phyloP scores from a whole-genome alignment of 2,113 vertebrate species.

The Mesitornis unicolor region DNA sequence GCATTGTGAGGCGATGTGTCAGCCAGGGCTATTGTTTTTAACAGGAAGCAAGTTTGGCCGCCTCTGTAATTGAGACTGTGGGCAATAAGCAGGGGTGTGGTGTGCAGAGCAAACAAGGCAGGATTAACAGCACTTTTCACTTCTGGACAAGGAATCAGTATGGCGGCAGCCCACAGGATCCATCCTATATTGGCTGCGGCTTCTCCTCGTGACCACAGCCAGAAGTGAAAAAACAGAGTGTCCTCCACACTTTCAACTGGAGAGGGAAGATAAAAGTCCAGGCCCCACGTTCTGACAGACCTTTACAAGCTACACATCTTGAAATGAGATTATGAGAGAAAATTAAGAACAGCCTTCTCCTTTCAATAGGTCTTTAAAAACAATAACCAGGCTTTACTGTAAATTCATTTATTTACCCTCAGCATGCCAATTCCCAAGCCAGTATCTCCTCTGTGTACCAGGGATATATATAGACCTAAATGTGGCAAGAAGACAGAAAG shows the following conservation, averaged over 20 bases:
- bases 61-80: constrained; percentile 55
- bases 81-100: constrained; percentile 59
- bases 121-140: constrained; percentile 50
- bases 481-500: constrained; percentile 26
- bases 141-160: background rate
- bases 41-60: constrained; percentile 55
- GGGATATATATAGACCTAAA: constrained; percentile 36
- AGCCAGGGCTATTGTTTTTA: constrained; percentile 56
- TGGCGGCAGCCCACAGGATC: background rate
- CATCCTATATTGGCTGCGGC: background rate
- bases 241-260: constrained; percentile 16
- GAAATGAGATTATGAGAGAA: constrained; percentile 45
- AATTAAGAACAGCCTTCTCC: constrained; percentile 58
- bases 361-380: constrained; percentile 65
- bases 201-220: background rate
- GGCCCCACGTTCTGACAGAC: constrained; percentile 13
- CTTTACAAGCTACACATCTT: constrained; percentile 21
- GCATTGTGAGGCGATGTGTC: background rate
- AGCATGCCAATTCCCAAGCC: constrained; percentile 30
- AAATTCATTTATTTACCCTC: constrained; percentile 63
- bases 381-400: constrained; percentile 62
- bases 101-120: constrained; percentile 62
- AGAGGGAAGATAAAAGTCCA: constrained; percentile 23
- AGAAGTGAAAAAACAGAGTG: background rate
- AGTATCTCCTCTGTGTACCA: constrained; percentile 21